phyloP scores from a whole-genome alignment of 2,888 invertebrate genomes.

The Drosophila lutescens region DNA sequence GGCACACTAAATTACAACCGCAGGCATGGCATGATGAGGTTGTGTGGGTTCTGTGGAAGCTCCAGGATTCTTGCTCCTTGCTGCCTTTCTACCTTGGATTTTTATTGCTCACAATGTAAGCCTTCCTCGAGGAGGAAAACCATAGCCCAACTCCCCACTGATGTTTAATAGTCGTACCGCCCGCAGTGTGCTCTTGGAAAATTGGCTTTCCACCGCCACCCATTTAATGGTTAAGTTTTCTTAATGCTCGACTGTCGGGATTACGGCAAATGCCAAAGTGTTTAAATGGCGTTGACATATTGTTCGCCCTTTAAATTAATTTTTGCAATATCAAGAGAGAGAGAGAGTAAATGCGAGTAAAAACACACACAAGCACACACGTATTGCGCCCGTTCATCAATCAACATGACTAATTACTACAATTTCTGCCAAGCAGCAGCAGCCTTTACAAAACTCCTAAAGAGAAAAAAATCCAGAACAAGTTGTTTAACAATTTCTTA shows the following conservation, averaged over 20 bases:
- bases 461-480: slow-evolving; percentile 56
- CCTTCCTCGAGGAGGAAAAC: slow-evolving; percentile 10
- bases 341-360: slow-evolving; percentile 2
- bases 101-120: slow-evolving; percentile 43
- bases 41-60: slow-evolving; percentile 14
- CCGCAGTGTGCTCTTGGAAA: slow-evolving; percentile 63
- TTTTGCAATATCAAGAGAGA: slow-evolving; percentile 29
- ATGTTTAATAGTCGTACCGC: slow-evolving; percentile 70
- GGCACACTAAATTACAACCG: slow-evolving; percentile 79
- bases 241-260: slow-evolving; percentile 39
- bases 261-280: slow-evolving; percentile 42
- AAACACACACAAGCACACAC: slow-evolving; percentile 4
- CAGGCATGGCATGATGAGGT: slow-evolving; percentile 49
- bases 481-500: slow-evolving; percentile 74
- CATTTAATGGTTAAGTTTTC: slow-evolving; percentile 67
- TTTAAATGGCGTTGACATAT: slow-evolving; percentile 73
- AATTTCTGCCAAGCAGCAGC: slow-evolving; percentile 45
- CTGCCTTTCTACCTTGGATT: slow-evolving; percentile 27
- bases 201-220: slow-evolving; percentile 67
- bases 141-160: slow-evolving; percentile 9
- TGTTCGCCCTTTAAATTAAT: slow-evolving; percentile 52
- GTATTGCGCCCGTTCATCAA: slow-evolving; percentile 60
- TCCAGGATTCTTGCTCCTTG: background rate
- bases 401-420: slow-evolving; percentile 75
- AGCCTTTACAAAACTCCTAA: background rate